These are phyloP conservation scores for Rhinichthys osculus DNA, from an alignment of 2,797 vertebrate species.

Conservation along the genomic window DNA sequence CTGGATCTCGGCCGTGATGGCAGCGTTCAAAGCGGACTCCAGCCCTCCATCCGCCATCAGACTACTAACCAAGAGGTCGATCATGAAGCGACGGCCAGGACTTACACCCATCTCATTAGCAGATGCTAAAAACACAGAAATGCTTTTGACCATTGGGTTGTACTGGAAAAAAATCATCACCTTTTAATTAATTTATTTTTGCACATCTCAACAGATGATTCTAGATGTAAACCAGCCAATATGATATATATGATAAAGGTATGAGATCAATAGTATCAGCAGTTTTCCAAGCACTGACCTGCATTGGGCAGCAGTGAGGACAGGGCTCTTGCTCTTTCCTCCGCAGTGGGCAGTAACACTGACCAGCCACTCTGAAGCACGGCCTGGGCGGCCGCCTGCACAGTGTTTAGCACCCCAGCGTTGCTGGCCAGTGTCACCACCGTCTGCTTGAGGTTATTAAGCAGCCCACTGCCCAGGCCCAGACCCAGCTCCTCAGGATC, in stretches of 20 bases:
- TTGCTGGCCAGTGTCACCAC: conserved; percentile 96
- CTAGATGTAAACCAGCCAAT: background rate
- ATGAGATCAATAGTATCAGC: background rate
- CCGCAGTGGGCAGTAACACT: conserved; percentile 93
- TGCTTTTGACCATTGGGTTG: conserved; percentile 9
- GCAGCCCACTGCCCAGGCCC: conserved; percentile 89
- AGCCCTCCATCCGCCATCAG: conserved; percentile 97
- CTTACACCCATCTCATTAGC: conserved; percentile 94
- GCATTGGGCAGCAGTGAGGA: conserved; percentile 94
- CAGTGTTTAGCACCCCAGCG: conserved; percentile 91
- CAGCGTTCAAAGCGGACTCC: conserved; percentile 94
- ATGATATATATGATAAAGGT: no score
- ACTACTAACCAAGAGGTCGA: conserved; percentile 97
- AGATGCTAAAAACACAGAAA: conserved; percentile 78
- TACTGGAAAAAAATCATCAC: background rate
- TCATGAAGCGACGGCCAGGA: conserved; percentile 98
- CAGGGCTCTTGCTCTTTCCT: conserved; percentile 93
- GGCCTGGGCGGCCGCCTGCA: conserved; percentile 93
- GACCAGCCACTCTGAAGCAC: conserved; percentile 99
- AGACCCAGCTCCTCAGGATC: conserved; percentile 94
- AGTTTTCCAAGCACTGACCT: conserved; percentile 73
- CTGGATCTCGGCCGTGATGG: conserved; percentile 99
- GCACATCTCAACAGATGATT: background rate
- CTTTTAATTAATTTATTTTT: background rate
- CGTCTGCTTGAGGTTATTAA: conserved; percentile 95